These are phyloP conservation scores for Halcyon smyrnensis DNA, from an alignment of 2,797 vertebrate species.

Conservation along the genomic window DNA sequence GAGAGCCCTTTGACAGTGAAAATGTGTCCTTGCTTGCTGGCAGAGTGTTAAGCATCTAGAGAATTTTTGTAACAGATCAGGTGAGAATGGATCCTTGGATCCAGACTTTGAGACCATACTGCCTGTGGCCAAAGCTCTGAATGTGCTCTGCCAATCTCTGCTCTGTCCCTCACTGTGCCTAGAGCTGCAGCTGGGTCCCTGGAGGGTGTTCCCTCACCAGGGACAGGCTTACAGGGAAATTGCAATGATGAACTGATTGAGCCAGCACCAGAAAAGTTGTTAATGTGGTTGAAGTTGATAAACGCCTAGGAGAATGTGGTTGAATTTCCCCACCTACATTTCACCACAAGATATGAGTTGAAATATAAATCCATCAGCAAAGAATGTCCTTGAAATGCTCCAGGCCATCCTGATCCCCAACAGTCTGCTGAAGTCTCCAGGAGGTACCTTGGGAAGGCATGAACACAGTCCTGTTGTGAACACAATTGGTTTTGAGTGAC, in stretches of 20 bases:
- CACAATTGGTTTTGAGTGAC: neutral
- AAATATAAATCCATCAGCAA: neutral
- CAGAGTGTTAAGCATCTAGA: accelerated
- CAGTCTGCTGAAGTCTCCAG: neutral
- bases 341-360: accelerated
- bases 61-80: neutral
- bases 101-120: neutral
- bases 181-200: neutral
- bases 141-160: accelerated
- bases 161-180: neutral
- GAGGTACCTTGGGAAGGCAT: neutral
- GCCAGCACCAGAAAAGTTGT: neutral
- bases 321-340: neutral
- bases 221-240: neutral
- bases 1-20: neutral
- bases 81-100: neutral
- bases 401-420: neutral
- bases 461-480: neutral
- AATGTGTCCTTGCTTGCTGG: neutral
- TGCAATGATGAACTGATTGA: accelerated
- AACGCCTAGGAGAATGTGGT: neutral
- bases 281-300: too few relatives aligned
- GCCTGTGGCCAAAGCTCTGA: accelerated
- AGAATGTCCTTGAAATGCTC: neutral
- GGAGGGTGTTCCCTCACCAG: neutral